phyloP scores from a whole-genome alignment of 1,140 invertebrate species.

The Drosophila ercepeae region DNA sequence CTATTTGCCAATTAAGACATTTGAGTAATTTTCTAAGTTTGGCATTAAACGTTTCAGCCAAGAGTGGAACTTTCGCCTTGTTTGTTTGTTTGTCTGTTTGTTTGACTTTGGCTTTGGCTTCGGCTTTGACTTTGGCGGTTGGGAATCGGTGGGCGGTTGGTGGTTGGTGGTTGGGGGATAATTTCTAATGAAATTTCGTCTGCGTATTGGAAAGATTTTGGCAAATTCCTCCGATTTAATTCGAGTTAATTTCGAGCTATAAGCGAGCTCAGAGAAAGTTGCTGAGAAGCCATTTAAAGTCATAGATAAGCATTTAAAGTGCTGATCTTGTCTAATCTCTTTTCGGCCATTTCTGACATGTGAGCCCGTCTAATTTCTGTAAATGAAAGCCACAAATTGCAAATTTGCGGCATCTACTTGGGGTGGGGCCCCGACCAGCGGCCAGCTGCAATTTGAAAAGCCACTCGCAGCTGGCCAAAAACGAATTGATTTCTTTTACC shows the following conservation, averaged over 20 bases:
- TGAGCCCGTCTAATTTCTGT: constrained; percentile 61
- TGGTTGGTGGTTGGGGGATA: too few relatives aligned
- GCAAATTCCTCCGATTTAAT: constrained; percentile 1
- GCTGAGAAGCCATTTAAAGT: neutral
- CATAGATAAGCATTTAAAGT: too few relatives aligned
- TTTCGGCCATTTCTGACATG: neutral
- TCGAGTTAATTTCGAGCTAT: neutral
- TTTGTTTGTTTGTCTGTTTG: constrained; percentile 30
- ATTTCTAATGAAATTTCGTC: constrained; percentile 24
- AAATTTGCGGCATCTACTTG: constrained; percentile 65
- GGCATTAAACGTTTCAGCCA: constrained; percentile 49
- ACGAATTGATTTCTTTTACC: too few relatives aligned
- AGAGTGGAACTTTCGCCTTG: constrained; percentile 33
- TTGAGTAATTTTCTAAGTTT: constrained; percentile 52
- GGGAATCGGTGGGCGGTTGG: too few relatives aligned
- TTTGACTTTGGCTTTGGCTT: constrained; percentile 40
- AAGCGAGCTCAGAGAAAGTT: neutral
- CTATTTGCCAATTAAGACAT: constrained; percentile 62
- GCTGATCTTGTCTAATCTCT: too few relatives aligned
- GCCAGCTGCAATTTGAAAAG: constrained; percentile 17
- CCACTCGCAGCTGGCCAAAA: too few relatives aligned
- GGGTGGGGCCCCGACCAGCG: constrained; percentile 22
- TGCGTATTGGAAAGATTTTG: neutral
- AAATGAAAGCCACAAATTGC: constrained; percentile 72
- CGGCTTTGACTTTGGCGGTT: constrained; percentile 30